Evolutionary conservation across 2,113 vertebrate genomes (phyloP), one percentile per base, ranked within the genome.

Genomic region (Clarias batrachus): DNA sequence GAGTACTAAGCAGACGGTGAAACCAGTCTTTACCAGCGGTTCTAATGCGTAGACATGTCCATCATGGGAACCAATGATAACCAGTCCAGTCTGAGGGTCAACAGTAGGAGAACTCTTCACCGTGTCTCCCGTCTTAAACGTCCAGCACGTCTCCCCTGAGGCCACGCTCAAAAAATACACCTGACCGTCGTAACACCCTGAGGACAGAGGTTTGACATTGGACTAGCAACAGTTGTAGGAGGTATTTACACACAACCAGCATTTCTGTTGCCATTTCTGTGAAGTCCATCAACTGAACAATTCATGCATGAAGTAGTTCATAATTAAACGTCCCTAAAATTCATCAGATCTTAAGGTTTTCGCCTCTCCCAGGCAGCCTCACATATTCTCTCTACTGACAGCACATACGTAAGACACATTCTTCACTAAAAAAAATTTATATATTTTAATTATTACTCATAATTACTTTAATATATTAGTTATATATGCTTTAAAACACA

Each of bases 51-150:
- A 99, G 0, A 96, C 80, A 0, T 95, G 94, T 0, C 97, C 96
- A 81, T 99, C 98, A 77, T 99, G 97, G 0, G 98, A 99, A 2
- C 98, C 98, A 56, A 97, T 19, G 12, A 96, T 94, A 68, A 99
- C 74, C 74, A 97, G 90, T 12, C 97, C 97, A 30, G 95, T 96
- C 86, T 91, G 86, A 59, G 94, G 93, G 85, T 99, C 97, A 73
- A 96, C 83, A 9, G 94, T 90, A 7, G 96, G 94, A 82, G 95
- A 95, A 91, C 97, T 97, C 92, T 99, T 99, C 89, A 99, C 96
- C 0, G 96, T 85, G 52, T 97, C 95, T 54, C 94, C 94, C 0
- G 98, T 97, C 87, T 92, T 63, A 94, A 98, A 99, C 1, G 84
- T 86, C 98, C 98, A 99, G 85, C 92, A 88, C 13, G 93, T 93